Percentiles rank a stretch among this genome's conserved stretches.
phyloP scores from a whole-genome alignment of 2,113 vertebrate genomes.

The Petaurus breviceps region DNA sequence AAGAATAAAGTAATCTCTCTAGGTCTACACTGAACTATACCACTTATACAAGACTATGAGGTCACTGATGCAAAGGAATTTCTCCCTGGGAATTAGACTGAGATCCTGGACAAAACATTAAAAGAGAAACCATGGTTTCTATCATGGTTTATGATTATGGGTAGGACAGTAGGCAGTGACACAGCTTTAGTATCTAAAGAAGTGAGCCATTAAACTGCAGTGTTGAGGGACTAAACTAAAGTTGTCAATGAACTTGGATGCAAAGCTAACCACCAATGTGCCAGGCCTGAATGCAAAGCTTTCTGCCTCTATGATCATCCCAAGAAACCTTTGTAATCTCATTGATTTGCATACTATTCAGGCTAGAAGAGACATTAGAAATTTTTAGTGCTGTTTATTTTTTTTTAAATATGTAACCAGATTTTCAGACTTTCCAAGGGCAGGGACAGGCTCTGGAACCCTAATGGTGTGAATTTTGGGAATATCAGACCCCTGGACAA shows the following conservation, averaged over 20 bases:
- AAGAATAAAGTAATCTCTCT: too few relatives aligned
- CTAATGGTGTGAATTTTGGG: background rate
- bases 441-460: background rate
- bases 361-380: background rate
- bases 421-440: background rate
- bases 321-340: background rate
- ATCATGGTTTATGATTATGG: background rate
- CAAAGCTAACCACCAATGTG: background rate
- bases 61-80: background rate
- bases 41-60: background rate
- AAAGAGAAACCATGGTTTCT: background rate
- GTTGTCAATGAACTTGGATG: background rate
- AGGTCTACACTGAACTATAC: background rate
- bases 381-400: background rate
- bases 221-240: background rate
- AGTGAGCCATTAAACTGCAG: background rate
- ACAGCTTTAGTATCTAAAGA: too few relatives aligned
- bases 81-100: background rate
- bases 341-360: background rate
- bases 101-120: too few relatives aligned
- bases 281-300: background rate
- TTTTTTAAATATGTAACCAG: background rate
- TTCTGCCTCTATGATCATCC: background rate
- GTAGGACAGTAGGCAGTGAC: too few relatives aligned
- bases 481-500: background rate